phyloP scores from a whole-genome alignment of 2,113 vertebrate genomes.

The Tenebrosternarchus preto region DNA sequence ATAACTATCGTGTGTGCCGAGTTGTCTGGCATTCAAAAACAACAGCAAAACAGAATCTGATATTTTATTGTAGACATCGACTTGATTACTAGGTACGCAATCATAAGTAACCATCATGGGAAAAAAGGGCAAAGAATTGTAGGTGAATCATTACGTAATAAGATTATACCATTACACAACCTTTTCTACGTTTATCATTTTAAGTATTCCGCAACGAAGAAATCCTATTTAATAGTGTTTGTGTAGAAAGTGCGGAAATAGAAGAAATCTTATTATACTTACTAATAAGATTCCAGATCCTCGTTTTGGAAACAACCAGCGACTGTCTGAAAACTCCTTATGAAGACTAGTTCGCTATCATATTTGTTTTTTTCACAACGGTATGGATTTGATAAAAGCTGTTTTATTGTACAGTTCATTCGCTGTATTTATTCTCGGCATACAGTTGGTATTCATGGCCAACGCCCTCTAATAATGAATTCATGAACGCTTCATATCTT shows the following conservation, averaged over 20 bases:
- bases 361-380: background rate
- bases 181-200: background rate
- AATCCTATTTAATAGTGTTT: no score
- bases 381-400: background rate
- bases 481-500: conserved; percentile 47
- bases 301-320: background rate
- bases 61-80: background rate
- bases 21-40: background rate
- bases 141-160: background rate
- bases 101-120: background rate
- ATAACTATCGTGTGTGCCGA: background rate
- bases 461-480: conserved; percentile 42
- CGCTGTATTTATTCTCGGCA: background rate
- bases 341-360: background rate
- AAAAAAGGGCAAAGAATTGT: background rate
- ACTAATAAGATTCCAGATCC: background rate
- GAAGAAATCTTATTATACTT: background rate
- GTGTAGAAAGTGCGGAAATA: background rate
- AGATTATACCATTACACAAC: conserved; percentile 1
- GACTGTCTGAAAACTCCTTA: background rate
- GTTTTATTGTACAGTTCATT: background rate
- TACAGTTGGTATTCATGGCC: background rate
- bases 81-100: background rate
- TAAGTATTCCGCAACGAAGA: background rate
- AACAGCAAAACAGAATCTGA: background rate